Conservation (phyloP, 2,888 invertebrate genomes). For the Caradrina kadenii region DNA sequence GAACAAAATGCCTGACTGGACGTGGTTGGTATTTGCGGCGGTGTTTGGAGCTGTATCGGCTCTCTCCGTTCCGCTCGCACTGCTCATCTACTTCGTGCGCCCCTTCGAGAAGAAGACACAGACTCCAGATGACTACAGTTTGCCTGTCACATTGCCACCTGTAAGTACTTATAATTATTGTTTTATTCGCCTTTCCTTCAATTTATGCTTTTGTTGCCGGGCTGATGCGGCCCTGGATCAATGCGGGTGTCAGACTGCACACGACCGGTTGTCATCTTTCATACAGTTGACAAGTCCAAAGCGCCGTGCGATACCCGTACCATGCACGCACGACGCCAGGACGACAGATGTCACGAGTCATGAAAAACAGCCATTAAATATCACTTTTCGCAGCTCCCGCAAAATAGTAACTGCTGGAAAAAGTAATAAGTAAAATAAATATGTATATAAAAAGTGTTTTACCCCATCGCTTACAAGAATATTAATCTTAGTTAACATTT, state of each 20-base stretch:
- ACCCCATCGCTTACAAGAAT: not conserved
- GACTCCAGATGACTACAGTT: conserved; percentile 70
- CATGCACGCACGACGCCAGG: too few relatives aligned
- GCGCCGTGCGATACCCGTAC: too few relatives aligned
- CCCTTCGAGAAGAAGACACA: conserved; percentile 79
- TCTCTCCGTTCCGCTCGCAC: conserved; percentile 78
- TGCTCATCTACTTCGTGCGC: conserved; percentile 81
- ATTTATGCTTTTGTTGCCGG: too few relatives aligned
- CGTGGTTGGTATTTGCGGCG: conserved; percentile 84
- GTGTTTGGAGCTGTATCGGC: conserved; percentile 82
- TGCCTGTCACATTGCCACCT: conserved; percentile 83
- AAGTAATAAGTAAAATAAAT: not conserved
- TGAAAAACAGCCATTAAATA: too few relatives aligned
- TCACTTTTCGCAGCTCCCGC: too few relatives aligned
- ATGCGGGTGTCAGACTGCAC: too few relatives aligned
- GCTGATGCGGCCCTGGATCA: too few relatives aligned
- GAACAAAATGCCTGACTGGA: conserved; percentile 86
- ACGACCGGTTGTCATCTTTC: too few relatives aligned
- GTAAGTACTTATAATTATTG: conserved; percentile 71
- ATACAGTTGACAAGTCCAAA: too few relatives aligned
- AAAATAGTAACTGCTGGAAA: not conserved
- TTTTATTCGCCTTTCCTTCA: not conserved
- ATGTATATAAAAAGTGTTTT: not conserved
- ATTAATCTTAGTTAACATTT: conserved; percentile 26
- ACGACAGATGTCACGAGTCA: too few relatives aligned